These are phyloP conservation scores for Melanaphis sacchari DNA, from an alignment of 1,140 invertebrate genomes.

Conservation along the genomic window DNA sequence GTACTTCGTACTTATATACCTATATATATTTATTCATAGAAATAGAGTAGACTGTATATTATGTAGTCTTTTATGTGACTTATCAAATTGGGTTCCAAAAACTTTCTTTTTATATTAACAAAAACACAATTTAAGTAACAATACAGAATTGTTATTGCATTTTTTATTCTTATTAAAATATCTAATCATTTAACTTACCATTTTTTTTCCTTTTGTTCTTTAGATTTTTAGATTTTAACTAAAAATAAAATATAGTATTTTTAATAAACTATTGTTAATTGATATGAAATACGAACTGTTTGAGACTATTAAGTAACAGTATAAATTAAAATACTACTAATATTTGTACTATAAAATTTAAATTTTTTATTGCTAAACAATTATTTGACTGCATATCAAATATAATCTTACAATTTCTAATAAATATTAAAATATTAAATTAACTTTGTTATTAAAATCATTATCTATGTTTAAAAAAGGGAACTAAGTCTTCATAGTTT, in stretches of 20 bases:
- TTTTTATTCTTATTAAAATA: neutral
- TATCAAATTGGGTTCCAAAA: neutral
- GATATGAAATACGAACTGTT: too few species aligned
- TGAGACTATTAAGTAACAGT: too few species aligned
- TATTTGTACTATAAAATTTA: too few species aligned
- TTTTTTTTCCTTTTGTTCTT: neutral
- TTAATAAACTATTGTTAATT: neutral
- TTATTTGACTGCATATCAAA: too few species aligned
- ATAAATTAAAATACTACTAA: too few species aligned
- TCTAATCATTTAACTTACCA: neutral
- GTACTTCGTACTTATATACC: neutral
- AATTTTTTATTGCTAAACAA: too few species aligned
- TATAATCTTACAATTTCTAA: too few species aligned
- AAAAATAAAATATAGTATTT: neutral
- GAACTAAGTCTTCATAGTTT: too few species aligned
- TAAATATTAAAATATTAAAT: too few species aligned
- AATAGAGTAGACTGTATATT: neutral
- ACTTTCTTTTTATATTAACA: slow-evolving; percentile 23
- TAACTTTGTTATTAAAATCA: too few species aligned
- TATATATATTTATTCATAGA: neutral
- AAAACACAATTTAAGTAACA: neutral
- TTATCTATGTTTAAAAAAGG: too few species aligned
- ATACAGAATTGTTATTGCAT: neutral
- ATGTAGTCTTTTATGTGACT: neutral
- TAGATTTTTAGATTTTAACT: neutral